Evolutionary conservation across 2,797 vertebrate genomes (phyloP).

Genomic region (Poeciliopsis paucimaculata): DNA sequence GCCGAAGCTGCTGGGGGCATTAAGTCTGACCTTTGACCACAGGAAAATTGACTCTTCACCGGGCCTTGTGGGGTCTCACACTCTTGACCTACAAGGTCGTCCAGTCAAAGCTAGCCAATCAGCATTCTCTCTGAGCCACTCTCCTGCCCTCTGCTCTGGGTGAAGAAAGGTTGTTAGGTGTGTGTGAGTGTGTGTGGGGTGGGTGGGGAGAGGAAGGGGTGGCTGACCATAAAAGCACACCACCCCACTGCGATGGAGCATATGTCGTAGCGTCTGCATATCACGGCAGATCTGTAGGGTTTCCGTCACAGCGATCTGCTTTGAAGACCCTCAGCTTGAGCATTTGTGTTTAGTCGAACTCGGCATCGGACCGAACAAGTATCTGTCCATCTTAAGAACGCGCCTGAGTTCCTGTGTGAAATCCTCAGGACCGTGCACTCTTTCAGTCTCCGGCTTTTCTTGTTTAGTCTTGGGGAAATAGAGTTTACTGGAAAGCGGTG

Average conservation of each 20-base stretch:
- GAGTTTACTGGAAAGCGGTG: conserved; percentile 83
- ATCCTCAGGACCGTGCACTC: conserved; percentile 4
- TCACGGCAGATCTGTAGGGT: conserved; percentile 58
- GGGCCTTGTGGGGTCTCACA: conserved; percentile 72
- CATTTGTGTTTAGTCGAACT: conserved; percentile 3
- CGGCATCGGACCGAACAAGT: conserved; percentile 9
- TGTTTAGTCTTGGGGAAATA: conserved; percentile 65
- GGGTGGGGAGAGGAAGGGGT: conserved; percentile 26
- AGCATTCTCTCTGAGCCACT: conserved; percentile 63
- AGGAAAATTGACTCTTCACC: conserved; percentile 81
- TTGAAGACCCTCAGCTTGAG: conserved; percentile 27
- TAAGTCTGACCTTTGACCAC: conserved; percentile 71
- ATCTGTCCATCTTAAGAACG: conserved; percentile 17
- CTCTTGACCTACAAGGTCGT: conserved; percentile 65
- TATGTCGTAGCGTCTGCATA: conserved; percentile 66
- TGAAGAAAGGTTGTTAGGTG: conserved; percentile 30
- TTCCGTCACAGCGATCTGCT: conserved; percentile 44
- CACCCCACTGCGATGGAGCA: conserved; percentile 71
- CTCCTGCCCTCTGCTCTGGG: conserved; percentile 43
- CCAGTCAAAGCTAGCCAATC: conserved; percentile 75
- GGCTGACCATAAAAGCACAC: conserved; percentile 64
- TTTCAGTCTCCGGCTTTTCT: conserved; percentile 50
- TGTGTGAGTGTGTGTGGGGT: background rate
- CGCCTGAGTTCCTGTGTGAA: conserved; percentile 10
- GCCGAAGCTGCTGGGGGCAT: conserved; percentile 51